Evolutionary conservation across 23 tunicate genomes (phyloP).

Genomic region (Styela plicata): DNA sequence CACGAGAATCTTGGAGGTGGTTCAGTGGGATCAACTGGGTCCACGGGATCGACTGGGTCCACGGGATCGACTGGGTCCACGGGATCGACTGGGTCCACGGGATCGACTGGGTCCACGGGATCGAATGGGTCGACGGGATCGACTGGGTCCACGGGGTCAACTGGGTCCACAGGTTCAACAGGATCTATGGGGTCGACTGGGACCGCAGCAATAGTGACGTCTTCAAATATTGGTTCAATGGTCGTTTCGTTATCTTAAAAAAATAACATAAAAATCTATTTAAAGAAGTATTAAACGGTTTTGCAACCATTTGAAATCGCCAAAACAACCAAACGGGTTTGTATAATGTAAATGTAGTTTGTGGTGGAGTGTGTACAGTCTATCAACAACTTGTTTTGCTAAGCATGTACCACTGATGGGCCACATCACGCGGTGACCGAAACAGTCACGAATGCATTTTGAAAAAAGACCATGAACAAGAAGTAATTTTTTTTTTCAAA

Average conservation of each 20-base stretch:
- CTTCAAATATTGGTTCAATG: neutral
- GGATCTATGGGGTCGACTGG: neutral
- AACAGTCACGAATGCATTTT: too few relatives aligned
- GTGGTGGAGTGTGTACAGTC: too few relatives aligned
- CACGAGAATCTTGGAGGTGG: neutral
- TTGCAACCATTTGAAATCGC: too few relatives aligned
- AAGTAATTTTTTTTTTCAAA: too few relatives aligned
- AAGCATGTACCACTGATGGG: too few relatives aligned
- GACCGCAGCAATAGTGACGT: neutral
- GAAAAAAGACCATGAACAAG: too few relatives aligned
- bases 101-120: neutral
- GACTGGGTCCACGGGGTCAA: neutral
- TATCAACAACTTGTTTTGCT: too few relatives aligned
- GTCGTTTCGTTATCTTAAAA: neutral
- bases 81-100: neutral
- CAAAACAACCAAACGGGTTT: too few relatives aligned
- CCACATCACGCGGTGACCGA: too few relatives aligned
- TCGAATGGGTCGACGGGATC: neutral
- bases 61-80: neutral
- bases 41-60: neutral
- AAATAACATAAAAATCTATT: too few relatives aligned
- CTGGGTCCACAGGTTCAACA: neutral
- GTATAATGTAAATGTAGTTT: too few relatives aligned
- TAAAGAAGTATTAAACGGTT: too few relatives aligned
- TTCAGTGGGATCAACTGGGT: neutral